Evolutionary conservation across 2,888 invertebrate species (phyloP).

Genomic region (Eilema depressum): DNA sequence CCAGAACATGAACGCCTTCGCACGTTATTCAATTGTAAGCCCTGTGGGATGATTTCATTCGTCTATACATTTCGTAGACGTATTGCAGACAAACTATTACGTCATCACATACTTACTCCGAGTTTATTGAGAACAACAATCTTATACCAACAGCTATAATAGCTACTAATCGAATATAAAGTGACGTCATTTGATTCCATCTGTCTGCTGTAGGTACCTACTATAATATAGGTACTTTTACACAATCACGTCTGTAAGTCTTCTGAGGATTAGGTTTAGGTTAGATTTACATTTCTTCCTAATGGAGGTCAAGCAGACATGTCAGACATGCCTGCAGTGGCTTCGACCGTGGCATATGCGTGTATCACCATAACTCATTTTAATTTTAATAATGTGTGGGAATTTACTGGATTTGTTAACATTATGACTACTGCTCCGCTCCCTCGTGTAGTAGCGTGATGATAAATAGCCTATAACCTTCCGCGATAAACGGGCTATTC

Average conservation of each 20-base stretch:
- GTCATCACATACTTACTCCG: background rate
- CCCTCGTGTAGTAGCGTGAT: no score
- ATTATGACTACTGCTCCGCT: no score
- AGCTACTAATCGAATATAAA: background rate
- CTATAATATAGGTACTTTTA: background rate
- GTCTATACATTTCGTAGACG: background rate
- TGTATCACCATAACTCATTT: no score
- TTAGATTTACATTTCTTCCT: no score
- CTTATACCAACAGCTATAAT: background rate
- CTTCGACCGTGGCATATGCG: no score
- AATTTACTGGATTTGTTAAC: no score
- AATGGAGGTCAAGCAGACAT: no score
- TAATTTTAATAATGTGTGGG: no score
- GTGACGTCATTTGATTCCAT: background rate
- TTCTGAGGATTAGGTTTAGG: background rate
- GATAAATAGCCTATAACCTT: no score
- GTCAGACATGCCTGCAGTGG: no score
- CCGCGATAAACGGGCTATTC: no score
- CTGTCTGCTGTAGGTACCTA: background rate
- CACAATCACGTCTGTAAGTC: background rate
- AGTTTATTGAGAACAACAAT: slow-evolving; percentile 5
- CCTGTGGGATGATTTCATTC: background rate
- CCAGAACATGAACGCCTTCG: background rate
- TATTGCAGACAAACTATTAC: slow-evolving; percentile 1
- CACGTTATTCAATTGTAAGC: background rate